Evolutionary conservation across 2,797 vertebrate species (phyloP).

Genomic region (Lagocephalus sceleratus): DNA sequence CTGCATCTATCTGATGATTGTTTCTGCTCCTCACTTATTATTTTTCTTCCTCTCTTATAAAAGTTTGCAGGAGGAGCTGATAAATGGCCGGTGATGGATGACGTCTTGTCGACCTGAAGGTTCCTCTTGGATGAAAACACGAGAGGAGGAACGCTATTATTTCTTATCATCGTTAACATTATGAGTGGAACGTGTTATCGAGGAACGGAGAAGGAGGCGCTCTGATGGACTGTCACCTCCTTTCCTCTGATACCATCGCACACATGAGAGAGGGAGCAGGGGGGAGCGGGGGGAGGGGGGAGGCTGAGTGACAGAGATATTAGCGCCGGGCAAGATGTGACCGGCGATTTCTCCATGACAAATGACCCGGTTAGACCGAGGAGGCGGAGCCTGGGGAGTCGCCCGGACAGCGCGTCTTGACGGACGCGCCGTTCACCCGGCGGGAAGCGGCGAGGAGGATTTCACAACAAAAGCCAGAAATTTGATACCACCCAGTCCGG

Average conservation of each 20-base stretch:
- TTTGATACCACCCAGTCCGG: background rate
- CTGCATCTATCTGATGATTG: constrained; percentile 45
- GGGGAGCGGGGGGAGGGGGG: constrained; percentile 2
- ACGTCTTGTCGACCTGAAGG: constrained; percentile 18
- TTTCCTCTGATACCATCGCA: constrained; percentile 46
- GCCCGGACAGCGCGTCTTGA: constrained; percentile 13
- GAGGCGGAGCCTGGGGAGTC: constrained; percentile 21
- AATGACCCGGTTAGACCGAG: constrained; percentile 49
- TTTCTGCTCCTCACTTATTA: constrained; percentile 48
- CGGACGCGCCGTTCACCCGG: too few species aligned
- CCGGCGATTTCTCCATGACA: constrained; percentile 59
- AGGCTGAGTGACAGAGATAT: constrained; percentile 66
- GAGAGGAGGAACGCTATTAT: constrained; percentile 60
- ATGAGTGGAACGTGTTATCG: constrained; percentile 53
- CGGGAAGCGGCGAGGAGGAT: background rate
- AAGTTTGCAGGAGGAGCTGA: constrained; percentile 36
- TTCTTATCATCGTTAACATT: constrained; percentile 69
- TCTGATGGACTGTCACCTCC: constrained; percentile 64
- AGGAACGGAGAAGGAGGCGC: constrained; percentile 44
- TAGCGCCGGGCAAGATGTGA: constrained; percentile 56
- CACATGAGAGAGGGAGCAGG: constrained; percentile 44
- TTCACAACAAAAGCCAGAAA: background rate
- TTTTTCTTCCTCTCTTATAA: constrained; percentile 39
- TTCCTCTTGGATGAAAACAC: constrained; percentile 27
- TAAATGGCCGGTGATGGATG: constrained; percentile 65